These are phyloP conservation scores for Lindbergichthys nudifrons DNA, from an alignment of 2,797 vertebrate genomes.

Conservation along the genomic window DNA sequence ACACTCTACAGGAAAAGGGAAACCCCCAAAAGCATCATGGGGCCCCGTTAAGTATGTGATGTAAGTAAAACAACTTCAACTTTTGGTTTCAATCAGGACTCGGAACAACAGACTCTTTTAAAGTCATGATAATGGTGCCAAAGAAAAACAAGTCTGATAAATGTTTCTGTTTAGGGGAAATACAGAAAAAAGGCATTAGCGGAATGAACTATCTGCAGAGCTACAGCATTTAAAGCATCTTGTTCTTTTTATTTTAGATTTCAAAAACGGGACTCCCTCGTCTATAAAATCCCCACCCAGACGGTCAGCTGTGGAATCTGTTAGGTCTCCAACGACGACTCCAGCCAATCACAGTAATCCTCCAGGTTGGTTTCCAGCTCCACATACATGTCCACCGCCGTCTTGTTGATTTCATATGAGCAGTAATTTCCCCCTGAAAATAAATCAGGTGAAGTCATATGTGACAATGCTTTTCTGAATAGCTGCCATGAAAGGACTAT, in stretches of 20 bases:
- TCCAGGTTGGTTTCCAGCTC: conserved; percentile 57
- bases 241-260: conserved; percentile 59
- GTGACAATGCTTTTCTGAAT: conserved; percentile 72
- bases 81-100: too few relatives aligned
- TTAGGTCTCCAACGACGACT: conserved; percentile 38
- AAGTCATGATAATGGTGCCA: too few relatives aligned
- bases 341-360: conserved; percentile 52
- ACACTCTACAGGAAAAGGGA: too few relatives aligned
- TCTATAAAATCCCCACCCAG: conserved; percentile 64
- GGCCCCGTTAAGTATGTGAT: too few relatives aligned
- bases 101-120: too few relatives aligned
- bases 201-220: conserved; percentile 10
- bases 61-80: too few relatives aligned
- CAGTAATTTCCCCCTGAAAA: conserved; percentile 46
- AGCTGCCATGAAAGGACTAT: conserved; percentile 74
- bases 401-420: conserved; percentile 53
- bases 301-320: conserved; percentile 63
- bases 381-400: conserved; percentile 25
- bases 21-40: too few relatives aligned
- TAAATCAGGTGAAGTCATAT: conserved; percentile 65
- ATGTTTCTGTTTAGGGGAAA: neutral
- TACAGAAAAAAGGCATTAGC: neutral
- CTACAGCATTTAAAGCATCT: conserved; percentile 29
- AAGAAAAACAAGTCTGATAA: too few relatives aligned
- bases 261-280: conserved; percentile 44